Conservation (phyloP, 2,797 vertebrate genomes). For the Trichosurus vulpecula region DNA sequence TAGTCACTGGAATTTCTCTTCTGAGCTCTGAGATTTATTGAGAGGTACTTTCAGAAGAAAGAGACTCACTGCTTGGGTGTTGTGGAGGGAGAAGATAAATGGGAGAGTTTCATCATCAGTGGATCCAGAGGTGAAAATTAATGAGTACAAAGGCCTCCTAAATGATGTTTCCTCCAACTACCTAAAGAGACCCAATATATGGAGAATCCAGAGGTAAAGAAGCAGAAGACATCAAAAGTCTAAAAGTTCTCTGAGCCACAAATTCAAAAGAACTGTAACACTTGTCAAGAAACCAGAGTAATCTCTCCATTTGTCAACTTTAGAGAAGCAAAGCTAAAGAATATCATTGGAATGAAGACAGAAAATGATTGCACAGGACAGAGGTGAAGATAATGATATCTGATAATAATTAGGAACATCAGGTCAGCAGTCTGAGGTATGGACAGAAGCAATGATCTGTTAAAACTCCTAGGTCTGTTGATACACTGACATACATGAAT, state of each 20-base stretch:
- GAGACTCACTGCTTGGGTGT: not conserved
- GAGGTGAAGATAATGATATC: not conserved
- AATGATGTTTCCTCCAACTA: not conserved
- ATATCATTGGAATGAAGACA: not conserved
- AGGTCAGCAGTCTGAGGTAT: too few relatives aligned
- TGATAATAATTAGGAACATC: not conserved
- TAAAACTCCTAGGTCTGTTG: not conserved
- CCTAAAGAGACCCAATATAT: not conserved
- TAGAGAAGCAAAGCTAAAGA: not conserved
- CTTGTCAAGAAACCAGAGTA: not conserved
- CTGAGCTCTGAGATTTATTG: not conserved
- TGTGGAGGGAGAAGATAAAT: not conserved
- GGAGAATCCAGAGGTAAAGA: too few relatives aligned
- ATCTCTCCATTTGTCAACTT: not conserved
- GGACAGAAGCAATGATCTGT: too few relatives aligned
- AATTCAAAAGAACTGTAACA: not conserved
- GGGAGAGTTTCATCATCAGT: not conserved
- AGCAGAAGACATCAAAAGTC: too few relatives aligned
- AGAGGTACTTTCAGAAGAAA: not conserved
- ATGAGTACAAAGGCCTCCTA: not conserved
- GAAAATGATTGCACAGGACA: not conserved
- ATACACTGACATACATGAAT: too few relatives aligned
- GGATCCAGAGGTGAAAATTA: not conserved
- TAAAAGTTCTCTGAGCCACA: not conserved
- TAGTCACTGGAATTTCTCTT: not conserved